phyloP scores from a whole-genome alignment of 2,113 vertebrate species.

The Cariama cristata region DNA sequence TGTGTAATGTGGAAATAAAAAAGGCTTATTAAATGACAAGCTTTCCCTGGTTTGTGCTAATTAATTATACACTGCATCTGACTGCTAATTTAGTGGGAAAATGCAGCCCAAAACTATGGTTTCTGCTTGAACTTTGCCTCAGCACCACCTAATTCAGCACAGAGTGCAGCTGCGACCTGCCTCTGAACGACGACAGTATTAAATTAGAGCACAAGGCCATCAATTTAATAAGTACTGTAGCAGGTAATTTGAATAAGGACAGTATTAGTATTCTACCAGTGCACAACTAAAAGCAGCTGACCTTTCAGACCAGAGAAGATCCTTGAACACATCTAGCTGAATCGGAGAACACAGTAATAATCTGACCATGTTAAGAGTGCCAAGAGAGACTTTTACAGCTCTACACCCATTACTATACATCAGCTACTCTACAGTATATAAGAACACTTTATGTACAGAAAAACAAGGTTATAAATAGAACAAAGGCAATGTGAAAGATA shows the following conservation, averaged over 20 bases:
- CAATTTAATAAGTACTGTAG: slow-evolving; percentile 98
- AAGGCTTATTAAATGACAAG: slow-evolving; percentile 96
- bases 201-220: slow-evolving; percentile 96
- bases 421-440: slow-evolving; percentile 71
- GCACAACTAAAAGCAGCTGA: slow-evolving; percentile 98
- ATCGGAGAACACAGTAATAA: slow-evolving; percentile 92
- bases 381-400: slow-evolving; percentile 83
- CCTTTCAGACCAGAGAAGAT: slow-evolving; percentile 97
- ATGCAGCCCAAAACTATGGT: slow-evolving; percentile 87
- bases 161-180: slow-evolving; percentile 86
- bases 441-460: slow-evolving; percentile 74
- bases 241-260: slow-evolving; percentile 99
- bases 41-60: slow-evolving; percentile 92
- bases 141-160: slow-evolving; percentile 86
- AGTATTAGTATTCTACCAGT: slow-evolving; percentile 97
- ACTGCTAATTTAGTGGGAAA: slow-evolving; percentile 93
- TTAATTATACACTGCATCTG: slow-evolving; percentile 91
- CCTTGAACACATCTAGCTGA: slow-evolving; percentile 96
- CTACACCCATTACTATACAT: slow-evolving; percentile 79
- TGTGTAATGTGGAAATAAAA: slow-evolving; percentile 89
- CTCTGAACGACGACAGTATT: slow-evolving; percentile 90
- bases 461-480: slow-evolving; percentile 74
- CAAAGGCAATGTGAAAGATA: slow-evolving; percentile 74
- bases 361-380: slow-evolving; percentile 89
- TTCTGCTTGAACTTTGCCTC: slow-evolving; percentile 93